Evolutionary conservation across 2,113 vertebrate genomes (phyloP).

Genomic region (Leucopsar rothschildi): DNA sequence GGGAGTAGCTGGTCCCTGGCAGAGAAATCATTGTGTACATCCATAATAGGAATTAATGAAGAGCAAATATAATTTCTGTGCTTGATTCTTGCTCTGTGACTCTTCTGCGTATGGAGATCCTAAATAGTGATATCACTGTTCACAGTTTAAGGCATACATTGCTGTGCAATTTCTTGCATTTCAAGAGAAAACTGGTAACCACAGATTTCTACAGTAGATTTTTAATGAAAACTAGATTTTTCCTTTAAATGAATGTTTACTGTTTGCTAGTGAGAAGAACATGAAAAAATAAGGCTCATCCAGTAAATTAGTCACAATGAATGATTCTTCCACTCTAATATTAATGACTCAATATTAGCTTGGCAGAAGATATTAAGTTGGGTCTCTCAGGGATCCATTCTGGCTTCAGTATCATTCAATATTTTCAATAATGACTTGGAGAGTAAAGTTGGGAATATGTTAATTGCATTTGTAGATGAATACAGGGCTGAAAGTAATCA

Average conservation of each 20-base stretch:
- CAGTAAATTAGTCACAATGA: constrained; percentile 39
- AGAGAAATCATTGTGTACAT: neutral
- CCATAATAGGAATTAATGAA: neutral
- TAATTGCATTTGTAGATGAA: constrained; percentile 34
- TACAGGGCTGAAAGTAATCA: neutral
- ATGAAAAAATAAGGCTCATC: constrained; percentile 7
- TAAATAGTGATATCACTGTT: neutral
- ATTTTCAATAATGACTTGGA: constrained; percentile 59
- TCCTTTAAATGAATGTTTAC: neutral
- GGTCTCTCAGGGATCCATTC: constrained; percentile 22
- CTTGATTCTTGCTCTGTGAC: neutral
- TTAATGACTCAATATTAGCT: constrained; percentile 59
- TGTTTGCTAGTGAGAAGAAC: neutral
- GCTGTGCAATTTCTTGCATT: neutral
- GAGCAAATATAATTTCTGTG: neutral
- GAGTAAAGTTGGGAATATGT: constrained; percentile 16
- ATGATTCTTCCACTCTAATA: constrained; percentile 31
- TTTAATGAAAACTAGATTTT: neutral
- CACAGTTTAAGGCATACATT: neutral
- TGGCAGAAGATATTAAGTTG: constrained; percentile 44
- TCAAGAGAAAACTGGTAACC: neutral
- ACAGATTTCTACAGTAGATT: neutral
- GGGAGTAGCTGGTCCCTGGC: neutral
- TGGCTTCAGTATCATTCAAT: constrained; percentile 48
- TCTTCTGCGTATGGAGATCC: neutral